Conservation (phyloP, 1,140 invertebrate genomes). For the Calephelis nemesis region DNA sequence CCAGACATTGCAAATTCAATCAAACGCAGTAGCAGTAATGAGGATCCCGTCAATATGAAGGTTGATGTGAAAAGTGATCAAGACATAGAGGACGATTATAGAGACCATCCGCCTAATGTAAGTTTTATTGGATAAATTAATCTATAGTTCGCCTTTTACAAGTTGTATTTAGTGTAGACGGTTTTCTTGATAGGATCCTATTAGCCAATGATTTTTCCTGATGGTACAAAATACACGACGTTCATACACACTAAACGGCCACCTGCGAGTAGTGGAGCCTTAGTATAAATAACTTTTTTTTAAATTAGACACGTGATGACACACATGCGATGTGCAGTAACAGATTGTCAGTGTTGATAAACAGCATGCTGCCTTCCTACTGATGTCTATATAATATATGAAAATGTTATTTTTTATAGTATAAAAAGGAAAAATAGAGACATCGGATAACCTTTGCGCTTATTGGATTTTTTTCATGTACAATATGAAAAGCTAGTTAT, state of each 20-base stretch:
- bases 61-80: constrained; percentile 46
- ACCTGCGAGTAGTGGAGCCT: too few species aligned
- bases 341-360: constrained; percentile 37
- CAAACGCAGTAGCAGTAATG: constrained; percentile 58
- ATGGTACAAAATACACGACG: too few species aligned
- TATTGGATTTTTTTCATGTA: too few species aligned
- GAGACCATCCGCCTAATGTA: constrained; percentile 63
- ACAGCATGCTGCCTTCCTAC: constrained; percentile 49
- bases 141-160: background rate
- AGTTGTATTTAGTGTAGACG: too few species aligned
- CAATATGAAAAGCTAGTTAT: too few species aligned
- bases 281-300: too few species aligned
- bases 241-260: too few species aligned
- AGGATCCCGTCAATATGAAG: constrained; percentile 44
- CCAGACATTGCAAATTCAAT: constrained; percentile 48
- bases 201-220: background rate
- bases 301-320: constrained; percentile 38
- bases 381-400: constrained; percentile 21
- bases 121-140: constrained; percentile 27
- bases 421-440: too few species aligned
- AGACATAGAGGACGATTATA: constrained; percentile 55
- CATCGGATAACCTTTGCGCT: too few species aligned
- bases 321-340: constrained; percentile 49
- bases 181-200: too few species aligned
- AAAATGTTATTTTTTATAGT: too few species aligned